Conservation (phyloP, 2,888 invertebrate genomes). For the Acronicta alni region DNA sequence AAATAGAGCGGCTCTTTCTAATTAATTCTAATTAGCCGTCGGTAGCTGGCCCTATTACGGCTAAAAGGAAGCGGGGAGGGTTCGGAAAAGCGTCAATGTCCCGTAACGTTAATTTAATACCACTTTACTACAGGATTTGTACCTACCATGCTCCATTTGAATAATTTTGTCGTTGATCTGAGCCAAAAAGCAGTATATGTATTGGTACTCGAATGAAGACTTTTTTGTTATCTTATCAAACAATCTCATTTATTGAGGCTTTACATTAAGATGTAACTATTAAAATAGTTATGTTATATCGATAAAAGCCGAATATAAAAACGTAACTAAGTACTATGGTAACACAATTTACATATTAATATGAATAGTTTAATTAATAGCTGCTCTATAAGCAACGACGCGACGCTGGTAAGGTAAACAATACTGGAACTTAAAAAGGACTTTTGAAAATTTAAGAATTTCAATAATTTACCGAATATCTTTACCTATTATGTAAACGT, state of each 20-base stretch:
- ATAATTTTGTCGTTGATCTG: constrained; percentile 77
- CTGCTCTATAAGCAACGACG: not conserved
- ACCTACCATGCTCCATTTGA: constrained; percentile 72
- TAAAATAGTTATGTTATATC: constrained; percentile 12
- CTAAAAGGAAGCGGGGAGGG: constrained; percentile 65
- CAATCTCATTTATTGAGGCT: constrained; percentile 33
- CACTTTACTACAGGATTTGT: constrained; percentile 68
- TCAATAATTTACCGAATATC: not conserved
- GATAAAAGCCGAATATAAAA: not conserved
- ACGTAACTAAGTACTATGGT: not conserved
- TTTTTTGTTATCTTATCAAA: constrained; percentile 26
- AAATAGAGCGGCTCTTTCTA: constrained; percentile 67
- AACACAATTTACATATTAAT: not conserved
- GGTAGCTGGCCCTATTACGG: constrained; percentile 67
- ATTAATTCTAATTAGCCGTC: constrained; percentile 80
- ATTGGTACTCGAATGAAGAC: constrained; percentile 25
- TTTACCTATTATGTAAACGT: constrained; percentile 4
- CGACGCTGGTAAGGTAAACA: not conserved
- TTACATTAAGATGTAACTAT: constrained; percentile 37
- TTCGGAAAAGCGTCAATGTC: constrained; percentile 79
- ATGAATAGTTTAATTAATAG: not conserved
- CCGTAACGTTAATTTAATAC: constrained; percentile 78
- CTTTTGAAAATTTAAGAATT: constrained; percentile 19
- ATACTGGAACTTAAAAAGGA: constrained; percentile 9
- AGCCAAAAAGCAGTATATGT: constrained; percentile 57